Evolutionary conservation across 2,797 vertebrate species (phyloP), one percentile per base, ranked within the genome.

Genomic region (Anguilla pacifica): DNA sequence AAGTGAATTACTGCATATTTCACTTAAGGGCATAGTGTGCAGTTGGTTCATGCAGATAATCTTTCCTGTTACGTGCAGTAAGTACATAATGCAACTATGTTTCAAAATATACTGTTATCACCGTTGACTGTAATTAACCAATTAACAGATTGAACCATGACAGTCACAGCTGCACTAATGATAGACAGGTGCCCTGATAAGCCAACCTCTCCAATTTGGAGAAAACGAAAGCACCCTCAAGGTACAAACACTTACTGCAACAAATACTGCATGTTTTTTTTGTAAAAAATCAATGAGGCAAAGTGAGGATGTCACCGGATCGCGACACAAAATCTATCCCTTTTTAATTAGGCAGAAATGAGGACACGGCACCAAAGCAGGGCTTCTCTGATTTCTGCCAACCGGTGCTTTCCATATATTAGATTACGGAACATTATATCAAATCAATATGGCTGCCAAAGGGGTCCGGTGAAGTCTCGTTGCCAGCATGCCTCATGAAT

Each of bases 311-410:
- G 64, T 59, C 22, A 43, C 55, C 51, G 19, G 43, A 35, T 51
- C 10, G 7, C 35, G 28, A 51, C 70, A 79, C 9, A 57, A 46
- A 31, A 77, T 86, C 46, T 51, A 85, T 88, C 67, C 55, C 25
- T 85, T 55, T 77, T 83, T 81, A 46, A n/a, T 79, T 61, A 39
- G 81, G 64, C 82, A 70, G 77, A 87, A 83, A 67, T 70, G 55
- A 59, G n/a, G 55, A n/a, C 25, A 11, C 39, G 46, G 61, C 86
- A 84, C 6, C 28, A 46, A 74, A 5, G 55, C 25, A 43, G 19
- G 13, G 13, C 31, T 13, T 55, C 39, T 74, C 11, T 28, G 49
- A n/a, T 35, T 53, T 57, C 22, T 4, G 25, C 10, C 2, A 49
- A 55, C n/a, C 39, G 11, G 77, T n/a, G 7, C 25, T 57, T 81